Conservation (phyloP, 2,888 invertebrate genomes). For the Fragum whitleyi region DNA sequence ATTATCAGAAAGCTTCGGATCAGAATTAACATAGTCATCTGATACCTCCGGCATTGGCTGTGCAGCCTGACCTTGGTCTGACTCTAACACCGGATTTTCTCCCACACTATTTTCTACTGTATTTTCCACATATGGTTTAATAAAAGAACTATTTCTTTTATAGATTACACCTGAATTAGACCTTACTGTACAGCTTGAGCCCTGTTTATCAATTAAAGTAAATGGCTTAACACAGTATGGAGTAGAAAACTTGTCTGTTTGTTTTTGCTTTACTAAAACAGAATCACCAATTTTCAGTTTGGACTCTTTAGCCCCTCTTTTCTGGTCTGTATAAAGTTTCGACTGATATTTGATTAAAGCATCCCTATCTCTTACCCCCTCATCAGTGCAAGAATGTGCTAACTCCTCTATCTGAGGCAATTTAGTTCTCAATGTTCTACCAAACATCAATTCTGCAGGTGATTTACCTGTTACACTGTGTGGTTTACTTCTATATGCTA, state of each 20-base stretch:
- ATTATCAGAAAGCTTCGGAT: not conserved
- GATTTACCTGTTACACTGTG: slow-evolving; percentile 52
- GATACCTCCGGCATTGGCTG: not conserved
- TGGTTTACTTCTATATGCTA: slow-evolving; percentile 56
- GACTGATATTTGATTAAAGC: slow-evolving; percentile 2
- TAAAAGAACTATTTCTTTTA: slow-evolving; percentile 3
- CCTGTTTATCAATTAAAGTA: not conserved
- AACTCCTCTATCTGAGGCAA: slow-evolving; percentile 48
- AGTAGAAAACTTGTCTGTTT: not conserved
- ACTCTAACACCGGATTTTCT: not conserved
- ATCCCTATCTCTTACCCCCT: slow-evolving; percentile 46
- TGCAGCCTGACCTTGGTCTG: not conserved
- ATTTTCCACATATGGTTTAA: too few species aligned
- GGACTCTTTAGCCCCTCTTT: slow-evolving; percentile 25
- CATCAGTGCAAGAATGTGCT: not conserved
- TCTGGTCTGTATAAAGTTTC: slow-evolving; percentile 36
- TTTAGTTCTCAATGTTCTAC: slow-evolving; percentile 55
- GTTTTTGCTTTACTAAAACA: slow-evolving; percentile 37
- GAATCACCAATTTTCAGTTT: slow-evolving; percentile 39
- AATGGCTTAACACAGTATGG: not conserved
- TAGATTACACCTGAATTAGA: not conserved
- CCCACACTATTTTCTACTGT: not conserved
- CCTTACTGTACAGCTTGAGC: not conserved
- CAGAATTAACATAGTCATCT: not conserved
- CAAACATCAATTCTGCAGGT: slow-evolving; percentile 55